These are phyloP conservation scores for Gorsachius goisagi DNA, from an alignment of 2,113 vertebrate species.

Conservation along the genomic window DNA sequence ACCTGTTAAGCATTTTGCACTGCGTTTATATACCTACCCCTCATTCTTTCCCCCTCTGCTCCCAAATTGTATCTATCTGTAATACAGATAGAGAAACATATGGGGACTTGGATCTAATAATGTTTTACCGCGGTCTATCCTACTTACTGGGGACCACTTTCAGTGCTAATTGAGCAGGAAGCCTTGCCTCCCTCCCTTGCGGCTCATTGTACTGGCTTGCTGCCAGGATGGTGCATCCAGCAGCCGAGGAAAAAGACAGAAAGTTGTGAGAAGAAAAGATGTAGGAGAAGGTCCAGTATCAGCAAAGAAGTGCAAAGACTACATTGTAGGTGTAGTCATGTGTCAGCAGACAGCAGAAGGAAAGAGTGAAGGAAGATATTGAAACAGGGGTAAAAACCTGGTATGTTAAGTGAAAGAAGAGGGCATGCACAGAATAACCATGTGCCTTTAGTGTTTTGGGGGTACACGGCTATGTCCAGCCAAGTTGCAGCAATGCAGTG, in stretches of 20 bases:
- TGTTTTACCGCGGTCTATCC: not conserved
- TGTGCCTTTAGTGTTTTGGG: not conserved
- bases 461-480: fast-evolving
- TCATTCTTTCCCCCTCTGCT: not conserved
- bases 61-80: not conserved
- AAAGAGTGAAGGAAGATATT: not conserved
- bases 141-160: not conserved
- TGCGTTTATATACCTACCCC: not conserved
- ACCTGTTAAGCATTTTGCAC: not conserved
- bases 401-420: not conserved
- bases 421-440: not conserved
- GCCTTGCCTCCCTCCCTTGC: not conserved
- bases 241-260: not conserved
- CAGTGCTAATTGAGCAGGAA: not conserved
- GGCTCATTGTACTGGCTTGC: not conserved
- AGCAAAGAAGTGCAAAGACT: not conserved
- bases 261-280: not conserved
- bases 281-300: not conserved
- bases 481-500: not conserved
- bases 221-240: not conserved
- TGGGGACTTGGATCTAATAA: not conserved
- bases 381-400: not conserved
- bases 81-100: not conserved
- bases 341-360: not conserved
- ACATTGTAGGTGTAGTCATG: not conserved